Base-by-base conservation (phyloP, 2,888 invertebrate species). In the Leptinotarsa haldemani region DNA sequence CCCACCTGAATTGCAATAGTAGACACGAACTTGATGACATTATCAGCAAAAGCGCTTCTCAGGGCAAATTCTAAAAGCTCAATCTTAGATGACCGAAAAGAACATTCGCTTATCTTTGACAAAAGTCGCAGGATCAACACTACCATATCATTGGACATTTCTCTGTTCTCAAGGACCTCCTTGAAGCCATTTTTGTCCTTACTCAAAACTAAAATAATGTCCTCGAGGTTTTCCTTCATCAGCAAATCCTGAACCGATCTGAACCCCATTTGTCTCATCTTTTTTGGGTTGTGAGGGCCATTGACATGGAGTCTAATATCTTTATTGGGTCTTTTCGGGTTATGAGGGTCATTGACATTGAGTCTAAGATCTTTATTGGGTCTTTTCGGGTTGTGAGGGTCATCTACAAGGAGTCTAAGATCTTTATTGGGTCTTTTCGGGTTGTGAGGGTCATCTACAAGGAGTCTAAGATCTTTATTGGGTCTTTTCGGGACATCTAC, bases 141-240 rank as follows among this genome's bases (percentile, higher is more conserved):
- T n/a, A 72, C 67, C 63, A 69, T 65, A 70, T 78, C 77, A 15
- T 69, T 72, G 3, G 50, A 25, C n/a, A 75, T 66, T 9, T 72
- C 47, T 5, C 47, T 71, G 18, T 53, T 56, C 18, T 77, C 72
- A 13, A 79, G 53, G 22, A 79, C 40, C 30, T 61, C 67, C n/a
- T 65, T 73, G 63, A 77, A 77, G 1, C 76, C 77, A 46, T 56
- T 74, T 63, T 50, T 71, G 20, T 75, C 68, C 53, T 76, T 67
- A 20, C 22, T 61, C 40, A 79, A 46, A 16, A 46, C 63, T 9
- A 76, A 67, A 4, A 77, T 46, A 4, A 79, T 56, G 48, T 76
- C 30, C 40, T 76, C 72, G 46, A 71, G 48, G 50, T 76, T 53
- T 15, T 67, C 65, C 15, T 68, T 72, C n/a, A 70, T 68, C 40